Conservation (phyloP, 2,797 vertebrate genomes). For the Catharus ustulatus region DNA sequence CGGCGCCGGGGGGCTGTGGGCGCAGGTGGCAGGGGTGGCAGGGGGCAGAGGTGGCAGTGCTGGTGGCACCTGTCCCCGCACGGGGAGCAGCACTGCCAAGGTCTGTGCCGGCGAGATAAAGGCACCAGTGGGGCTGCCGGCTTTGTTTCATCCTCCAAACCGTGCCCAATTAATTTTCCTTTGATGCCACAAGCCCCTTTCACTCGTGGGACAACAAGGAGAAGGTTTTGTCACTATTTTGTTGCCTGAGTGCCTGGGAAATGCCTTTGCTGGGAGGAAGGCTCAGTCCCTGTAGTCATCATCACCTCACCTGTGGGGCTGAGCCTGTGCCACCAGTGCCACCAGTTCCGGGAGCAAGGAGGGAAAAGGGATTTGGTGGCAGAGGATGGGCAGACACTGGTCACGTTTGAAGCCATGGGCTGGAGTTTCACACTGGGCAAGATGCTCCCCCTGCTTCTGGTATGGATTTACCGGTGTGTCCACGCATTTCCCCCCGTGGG, state of each 20-base stretch:
- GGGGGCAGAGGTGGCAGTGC: background rate
- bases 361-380: background rate
- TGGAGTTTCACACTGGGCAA: background rate
- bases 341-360: background rate
- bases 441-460: background rate
- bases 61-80: background rate
- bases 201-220: background rate
- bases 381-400: accelerated
- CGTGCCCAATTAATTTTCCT: constrained; percentile 29
- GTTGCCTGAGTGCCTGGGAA: background rate
- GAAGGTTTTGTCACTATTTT: background rate
- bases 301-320: background rate
- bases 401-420: accelerated
- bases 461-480: background rate
- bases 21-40: background rate
- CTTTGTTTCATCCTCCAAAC: constrained; percentile 17
- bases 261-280: background rate
- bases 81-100: background rate
- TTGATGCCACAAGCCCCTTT: background rate
- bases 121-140: background rate
- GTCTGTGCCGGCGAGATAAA: constrained; percentile 34
- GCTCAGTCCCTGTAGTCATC: background rate
- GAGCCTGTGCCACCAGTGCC: background rate
- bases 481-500: background rate
- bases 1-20: constrained; percentile 9